Evolutionary conservation across 2,113 vertebrate species (phyloP).

Genomic region (Eira barbara): DNA sequence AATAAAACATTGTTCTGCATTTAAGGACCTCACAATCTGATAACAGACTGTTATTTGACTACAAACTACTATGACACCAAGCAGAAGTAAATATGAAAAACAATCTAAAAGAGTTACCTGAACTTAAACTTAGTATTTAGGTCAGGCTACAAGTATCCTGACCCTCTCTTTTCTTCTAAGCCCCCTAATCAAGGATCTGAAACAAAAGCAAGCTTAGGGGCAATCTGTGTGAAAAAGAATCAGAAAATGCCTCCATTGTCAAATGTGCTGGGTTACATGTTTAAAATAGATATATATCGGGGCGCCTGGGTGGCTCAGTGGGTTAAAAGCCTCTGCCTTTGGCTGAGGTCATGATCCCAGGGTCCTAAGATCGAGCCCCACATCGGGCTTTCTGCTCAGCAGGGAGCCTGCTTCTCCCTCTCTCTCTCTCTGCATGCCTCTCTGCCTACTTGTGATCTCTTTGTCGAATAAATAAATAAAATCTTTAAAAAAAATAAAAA

Average conservation of each 20-base stretch:
- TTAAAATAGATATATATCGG: not conserved
- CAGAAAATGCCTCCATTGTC: not conserved
- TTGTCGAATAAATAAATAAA: too few relatives aligned
- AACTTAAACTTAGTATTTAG: not conserved
- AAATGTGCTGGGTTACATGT: not conserved
- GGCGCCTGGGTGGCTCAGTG: too few relatives aligned
- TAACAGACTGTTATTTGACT: not conserved
- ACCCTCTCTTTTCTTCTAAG: not conserved
- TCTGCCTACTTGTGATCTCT: too few relatives aligned
- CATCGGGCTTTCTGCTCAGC: too few relatives aligned
- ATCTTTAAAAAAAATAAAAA: not conserved
- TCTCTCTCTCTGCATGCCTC: too few relatives aligned
- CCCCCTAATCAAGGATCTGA: not conserved
- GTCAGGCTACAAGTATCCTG: not conserved
- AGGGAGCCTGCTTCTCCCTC: too few relatives aligned
- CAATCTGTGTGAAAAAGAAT: not conserved
- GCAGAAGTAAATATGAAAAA: not conserved
- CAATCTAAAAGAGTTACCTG: not conserved
- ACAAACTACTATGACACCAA: not conserved
- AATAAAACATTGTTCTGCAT: not conserved
- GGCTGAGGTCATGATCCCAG: too few relatives aligned
- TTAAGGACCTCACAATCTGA: not conserved
- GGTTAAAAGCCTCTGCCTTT: too few relatives aligned
- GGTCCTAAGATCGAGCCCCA: too few relatives aligned
- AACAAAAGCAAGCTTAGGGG: not conserved